phyloP scores from a whole-genome alignment of 1,140 invertebrate genomes.

The Bombus fervidus region DNA sequence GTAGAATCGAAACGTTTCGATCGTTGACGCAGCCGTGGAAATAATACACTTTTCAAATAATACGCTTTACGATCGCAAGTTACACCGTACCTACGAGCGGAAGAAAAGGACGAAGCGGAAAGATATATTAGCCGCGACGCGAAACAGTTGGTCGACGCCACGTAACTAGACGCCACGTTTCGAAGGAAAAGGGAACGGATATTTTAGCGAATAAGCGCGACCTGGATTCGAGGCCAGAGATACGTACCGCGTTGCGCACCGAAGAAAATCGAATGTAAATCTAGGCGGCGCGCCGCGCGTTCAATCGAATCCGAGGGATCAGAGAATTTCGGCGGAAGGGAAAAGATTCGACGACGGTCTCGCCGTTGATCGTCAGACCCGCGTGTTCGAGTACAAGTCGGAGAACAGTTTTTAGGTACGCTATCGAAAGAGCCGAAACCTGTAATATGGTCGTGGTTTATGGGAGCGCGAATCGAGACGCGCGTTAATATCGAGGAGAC shows the following conservation, averaged over 20 bases:
- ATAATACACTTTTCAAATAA: too few species aligned
- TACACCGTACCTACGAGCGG: too few species aligned
- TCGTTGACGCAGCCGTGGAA: too few species aligned
- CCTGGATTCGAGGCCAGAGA: too few species aligned
- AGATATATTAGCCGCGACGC: too few species aligned
- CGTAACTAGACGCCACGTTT: too few species aligned
- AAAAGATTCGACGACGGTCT: not conserved
- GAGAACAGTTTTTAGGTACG: not conserved
- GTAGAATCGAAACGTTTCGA: too few species aligned
- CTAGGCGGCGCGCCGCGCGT: not conserved
- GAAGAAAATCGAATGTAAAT: slow-evolving; percentile 34
- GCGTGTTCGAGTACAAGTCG: not conserved
- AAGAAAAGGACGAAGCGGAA: not conserved
- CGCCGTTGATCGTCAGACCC: too few species aligned
- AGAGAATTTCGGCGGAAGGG: slow-evolving; percentile 1
- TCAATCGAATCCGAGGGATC: slow-evolving; percentile 36
- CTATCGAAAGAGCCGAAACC: not conserved
- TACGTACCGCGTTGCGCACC: not conserved
- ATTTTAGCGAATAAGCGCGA: not conserved
- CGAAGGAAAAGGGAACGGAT: not conserved
- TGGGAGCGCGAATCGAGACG: not conserved
- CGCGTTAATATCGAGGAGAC: not conserved
- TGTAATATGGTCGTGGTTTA: not conserved
- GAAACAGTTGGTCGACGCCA: too few species aligned
- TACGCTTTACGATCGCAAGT: not conserved